Base-by-base conservation (phyloP, 2,113 vertebrate genomes). In the Hipposideros armiger region DNA sequence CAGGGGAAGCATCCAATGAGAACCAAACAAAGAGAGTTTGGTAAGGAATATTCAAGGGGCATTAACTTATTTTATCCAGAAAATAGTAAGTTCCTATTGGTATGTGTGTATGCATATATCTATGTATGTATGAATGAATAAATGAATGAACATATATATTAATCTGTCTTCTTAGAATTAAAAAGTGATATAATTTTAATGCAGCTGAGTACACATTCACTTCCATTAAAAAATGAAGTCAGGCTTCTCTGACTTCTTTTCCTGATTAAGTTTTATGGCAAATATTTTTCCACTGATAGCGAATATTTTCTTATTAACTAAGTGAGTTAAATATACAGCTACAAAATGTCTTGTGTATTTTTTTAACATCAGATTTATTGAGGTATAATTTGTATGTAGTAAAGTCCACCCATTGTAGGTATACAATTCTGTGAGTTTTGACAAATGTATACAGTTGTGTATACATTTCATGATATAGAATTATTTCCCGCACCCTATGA, bases 151-250 rank as follows among this genome's bases (percentile, higher is more conserved):
- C 72, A 56, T 36, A 54, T 52, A 4, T 20, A 56, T 62, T 32
- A 58, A 28, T 69, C 16, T 92, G 70, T 54, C 19, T 26, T 72
- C 60, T 86, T 69, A 87, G 45, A 74, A 94, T 45, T 66, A 72
- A 91, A 80, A 85, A 74, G 78, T 73, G 40, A 26, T 22, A 56
- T 36, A 2, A 5, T 47, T 92, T 69, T 73, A 20, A 73, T 17
- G 17, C 8, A 83, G 11, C 14, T 56, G 56, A 42, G 4, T n/a
- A 26, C 11, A 82, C 2, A 47, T 72, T 22, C 7, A 45, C 91
- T 87, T 81, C 78, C 45, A 92, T 20, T 80, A 60, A 96, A 89
- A 95, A 93, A 82, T 58, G 14, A 95, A 90, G 22, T 47, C 56
- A 50, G 20, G 15, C 4, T 87, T 87, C 40, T 91, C 70, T 93